Conservation (phyloP, 1,140 invertebrate genomes). For the Arctopsyche grandis region DNA sequence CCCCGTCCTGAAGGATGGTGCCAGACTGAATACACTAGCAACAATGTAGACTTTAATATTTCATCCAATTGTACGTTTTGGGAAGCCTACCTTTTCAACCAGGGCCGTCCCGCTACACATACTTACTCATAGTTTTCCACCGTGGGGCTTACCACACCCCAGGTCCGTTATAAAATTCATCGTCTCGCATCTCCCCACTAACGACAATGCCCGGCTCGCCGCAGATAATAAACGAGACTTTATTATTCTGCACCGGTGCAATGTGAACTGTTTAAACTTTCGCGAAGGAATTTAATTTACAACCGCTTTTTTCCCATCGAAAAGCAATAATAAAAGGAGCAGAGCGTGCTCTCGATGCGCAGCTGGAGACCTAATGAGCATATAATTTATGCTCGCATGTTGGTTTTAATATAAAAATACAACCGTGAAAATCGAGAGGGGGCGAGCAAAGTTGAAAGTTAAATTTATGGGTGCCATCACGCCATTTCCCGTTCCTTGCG, state of each 20-base stretch:
- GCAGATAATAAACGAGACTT: constrained; percentile 53
- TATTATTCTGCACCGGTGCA: constrained; percentile 46
- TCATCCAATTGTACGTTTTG: neutral
- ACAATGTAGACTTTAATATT: constrained; percentile 21
- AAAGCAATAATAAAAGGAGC: neutral
- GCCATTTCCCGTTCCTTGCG: neutral
- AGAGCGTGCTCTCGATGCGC: constrained; percentile 19
- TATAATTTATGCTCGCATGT: constrained; percentile 19
- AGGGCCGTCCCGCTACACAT: constrained; percentile 43
- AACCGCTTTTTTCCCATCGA: constrained; percentile 36
- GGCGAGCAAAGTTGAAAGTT: neutral
- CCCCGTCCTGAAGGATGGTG: neutral
- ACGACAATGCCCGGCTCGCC: constrained; percentile 45
- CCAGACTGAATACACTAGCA: neutral
- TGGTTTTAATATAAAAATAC: neutral
- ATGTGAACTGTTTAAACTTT: constrained; percentile 46
- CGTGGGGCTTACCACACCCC: neutral
- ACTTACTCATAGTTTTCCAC: constrained; percentile 42
- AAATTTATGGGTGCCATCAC: neutral
- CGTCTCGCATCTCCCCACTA: constrained; percentile 49
- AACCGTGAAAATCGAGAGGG: no score
- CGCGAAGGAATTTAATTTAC: constrained; percentile 54
- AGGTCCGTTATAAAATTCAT: constrained; percentile 49
- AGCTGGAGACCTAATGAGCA: constrained; percentile 29
- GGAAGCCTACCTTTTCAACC: constrained; percentile 11